Percentiles rank a stretch among this genome's conserved stretches.
Evolutionary conservation across 2,888 invertebrate species (phyloP).

Genomic region (Tridacna gigas): DNA sequence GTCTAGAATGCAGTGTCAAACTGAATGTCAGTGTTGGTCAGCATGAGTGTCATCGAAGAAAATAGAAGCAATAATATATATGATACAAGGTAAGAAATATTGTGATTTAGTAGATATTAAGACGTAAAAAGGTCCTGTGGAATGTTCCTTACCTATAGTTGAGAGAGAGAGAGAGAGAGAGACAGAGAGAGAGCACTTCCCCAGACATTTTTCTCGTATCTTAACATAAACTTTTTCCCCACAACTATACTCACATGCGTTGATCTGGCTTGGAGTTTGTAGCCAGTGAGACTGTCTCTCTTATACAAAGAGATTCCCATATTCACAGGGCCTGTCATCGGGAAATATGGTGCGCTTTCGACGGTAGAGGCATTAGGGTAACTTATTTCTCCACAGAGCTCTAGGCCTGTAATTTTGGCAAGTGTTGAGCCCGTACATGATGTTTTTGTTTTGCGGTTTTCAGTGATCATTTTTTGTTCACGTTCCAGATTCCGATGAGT

Average conservation of each 20-base stretch:
- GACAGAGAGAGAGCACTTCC: no score
- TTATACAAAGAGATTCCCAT: slow-evolving; percentile 76
- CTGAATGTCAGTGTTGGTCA: no score
- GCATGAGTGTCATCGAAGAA: no score
- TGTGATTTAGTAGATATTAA: no score
- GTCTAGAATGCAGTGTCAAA: no score
- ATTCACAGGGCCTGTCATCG: slow-evolving; percentile 79
- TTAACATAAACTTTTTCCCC: background rate
- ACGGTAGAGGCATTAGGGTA: slow-evolving; percentile 89
- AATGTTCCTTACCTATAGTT: no score
- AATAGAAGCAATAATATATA: no score
- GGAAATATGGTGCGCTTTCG: slow-evolving; percentile 84
- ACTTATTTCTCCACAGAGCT: slow-evolving; percentile 91
- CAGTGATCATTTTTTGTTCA: slow-evolving; percentile 89
- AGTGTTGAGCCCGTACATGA: slow-evolving; percentile 80
- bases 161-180: no score
- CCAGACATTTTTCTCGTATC: no score
- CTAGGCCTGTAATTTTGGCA: slow-evolving; percentile 92
- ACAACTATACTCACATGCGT: slow-evolving; percentile 61
- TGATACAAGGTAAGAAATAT: no score
- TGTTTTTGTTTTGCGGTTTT: slow-evolving; percentile 87
- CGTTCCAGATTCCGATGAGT: slow-evolving; percentile 86
- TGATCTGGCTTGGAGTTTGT: slow-evolving; percentile 77
- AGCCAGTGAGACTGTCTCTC: slow-evolving; percentile 78
- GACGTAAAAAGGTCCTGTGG: no score